Base-by-base conservation (phyloP, 2,797 vertebrate genomes). In the Sibirionetta formosa region DNA sequence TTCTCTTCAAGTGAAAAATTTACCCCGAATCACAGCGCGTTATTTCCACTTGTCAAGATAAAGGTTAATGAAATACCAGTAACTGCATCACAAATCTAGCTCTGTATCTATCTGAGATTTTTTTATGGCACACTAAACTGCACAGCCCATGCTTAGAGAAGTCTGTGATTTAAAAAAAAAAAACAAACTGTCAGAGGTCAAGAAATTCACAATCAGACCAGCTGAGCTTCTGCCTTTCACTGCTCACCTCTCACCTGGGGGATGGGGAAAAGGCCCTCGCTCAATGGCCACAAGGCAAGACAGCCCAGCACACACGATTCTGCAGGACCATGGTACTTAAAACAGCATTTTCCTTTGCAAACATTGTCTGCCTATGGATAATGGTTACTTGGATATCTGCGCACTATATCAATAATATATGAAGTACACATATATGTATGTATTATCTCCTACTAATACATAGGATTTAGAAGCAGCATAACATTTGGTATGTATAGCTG, bases 31-130 rank as follows among this genome's bases (percentile, higher is more conserved):
- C 91, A 95, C 66, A 90, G 88, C 1, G 1, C 85, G 90, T 93
- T 95, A 96, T 97, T 97, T 96, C 90, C 84, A 93, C 93, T 94
- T 92, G 94, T 96, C 92, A 94, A 94, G 96, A 85, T 93, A 97
- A 97, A 97, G 94, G 97, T 96, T 96, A 96, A 96, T 96, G 94
- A 96, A 94, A 97, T 96, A 96, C 89, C 91, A 95, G 63, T 46
- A 86, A 93, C 79, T 96, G 85, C 93, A 94, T 94, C 95, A 91
- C 86, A 86, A 90, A 90, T 80, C 64, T 40, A 60, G 72, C 69
- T 91, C 79, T 12, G n/a, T 85, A 77, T 85, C 89, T 94, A 83
- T 36, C 86, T 40, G 31, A 57, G 72, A 53, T 93, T 91, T 93
- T 93, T 93, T 54, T 95, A 83, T 63, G 77, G 79, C 51, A 36